Base-by-base conservation (phyloP, 2,888 invertebrate species). In the Agriopis leucophaearia region DNA sequence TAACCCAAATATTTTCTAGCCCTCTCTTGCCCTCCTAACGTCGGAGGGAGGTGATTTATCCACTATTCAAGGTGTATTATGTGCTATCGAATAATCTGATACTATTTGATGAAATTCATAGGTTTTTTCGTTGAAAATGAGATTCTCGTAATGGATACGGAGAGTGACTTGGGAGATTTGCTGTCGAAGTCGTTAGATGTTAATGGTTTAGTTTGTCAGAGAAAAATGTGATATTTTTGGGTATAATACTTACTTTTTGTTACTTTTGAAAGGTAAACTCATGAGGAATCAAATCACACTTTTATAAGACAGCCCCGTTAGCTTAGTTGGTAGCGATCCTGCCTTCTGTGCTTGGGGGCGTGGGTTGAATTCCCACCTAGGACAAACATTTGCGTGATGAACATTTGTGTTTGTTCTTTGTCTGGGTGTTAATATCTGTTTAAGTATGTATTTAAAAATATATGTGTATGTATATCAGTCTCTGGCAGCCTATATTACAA, bases 31-130 rank as follows among this genome's bases (percentile, higher is more conserved):
- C 80, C 77, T 76, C 76, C 77, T 82, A 82, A 81, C 81, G 84
- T 79, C 74, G 75, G 75, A 71, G 71, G 74, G 80, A 66, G 77
- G 79, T 86, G 86, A 88, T 88, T 86, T 87, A 87, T 88, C 77
- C 82, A 84, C 83, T 80, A 81, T 84, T 82, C 83, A 82, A 80
- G 81, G 82, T 83, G 81, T 75, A 82, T 83, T 82, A 83, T 79
- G 78, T 79, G 79, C 79, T 81, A 80, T 78, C 73, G 76, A 78
- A 81, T 83, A 79, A 84, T 84, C 84, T 83, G 85, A 84, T 85
- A 79, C 69, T 71, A 62, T 73, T 74, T 79, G 76, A 75, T 77
- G 77, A 76, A 76, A 76, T 80, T 78, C 77, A 78, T 77, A 70
- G 74, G 73, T 66, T 64, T 59, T 66, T 51, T 45, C 48, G 48